phyloP scores from a whole-genome alignment of 2,113 vertebrate genomes.

The Phalacrocorax pelagicus region DNA sequence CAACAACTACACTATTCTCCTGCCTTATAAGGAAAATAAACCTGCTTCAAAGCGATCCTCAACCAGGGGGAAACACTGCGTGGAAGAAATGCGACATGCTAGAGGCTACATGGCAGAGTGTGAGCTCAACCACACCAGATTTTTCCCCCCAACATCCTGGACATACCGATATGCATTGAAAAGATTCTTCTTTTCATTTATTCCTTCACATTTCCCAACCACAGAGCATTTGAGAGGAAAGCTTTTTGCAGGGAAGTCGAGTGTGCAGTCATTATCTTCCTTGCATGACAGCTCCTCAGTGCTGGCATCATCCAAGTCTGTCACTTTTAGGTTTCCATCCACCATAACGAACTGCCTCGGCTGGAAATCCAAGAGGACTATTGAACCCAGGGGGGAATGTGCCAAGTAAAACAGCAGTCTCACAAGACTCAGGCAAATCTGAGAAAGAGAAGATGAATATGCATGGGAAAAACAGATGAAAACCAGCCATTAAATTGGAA shows the following conservation, averaged over 20 bases:
- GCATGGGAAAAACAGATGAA: constrained; percentile 29
- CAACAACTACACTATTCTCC: background rate
- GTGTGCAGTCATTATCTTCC: constrained; percentile 78
- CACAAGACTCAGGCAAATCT: constrained; percentile 90
- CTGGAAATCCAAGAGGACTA: constrained; percentile 91
- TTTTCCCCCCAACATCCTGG: background rate
- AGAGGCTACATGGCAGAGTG: background rate
- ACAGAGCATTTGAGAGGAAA: constrained; percentile 79
- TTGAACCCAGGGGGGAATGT: constrained; percentile 85
- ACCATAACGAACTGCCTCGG: constrained; percentile 90
- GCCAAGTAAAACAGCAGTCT: constrained; percentile 88
- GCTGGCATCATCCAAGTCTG: constrained; percentile 89
- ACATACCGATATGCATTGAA: constrained; percentile 90
- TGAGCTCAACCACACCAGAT: background rate
- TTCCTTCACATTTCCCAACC: constrained; percentile 74
- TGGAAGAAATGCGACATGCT: background rate
- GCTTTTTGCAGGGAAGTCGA: constrained; percentile 83
- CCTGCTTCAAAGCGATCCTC: background rate
- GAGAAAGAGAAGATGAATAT: constrained; percentile 54
- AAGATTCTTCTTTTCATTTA: constrained; percentile 89
- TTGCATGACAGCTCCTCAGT: constrained; percentile 75
- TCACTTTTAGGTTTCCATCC: constrained; percentile 87
- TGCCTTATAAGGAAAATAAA: constrained; percentile 9
- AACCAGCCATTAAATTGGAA: constrained; percentile 52
- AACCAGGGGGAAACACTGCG: background rate